These are phyloP conservation scores for Noctua pronuba DNA, from an alignment of 2,888 invertebrate genomes.

Conservation along the genomic window DNA sequence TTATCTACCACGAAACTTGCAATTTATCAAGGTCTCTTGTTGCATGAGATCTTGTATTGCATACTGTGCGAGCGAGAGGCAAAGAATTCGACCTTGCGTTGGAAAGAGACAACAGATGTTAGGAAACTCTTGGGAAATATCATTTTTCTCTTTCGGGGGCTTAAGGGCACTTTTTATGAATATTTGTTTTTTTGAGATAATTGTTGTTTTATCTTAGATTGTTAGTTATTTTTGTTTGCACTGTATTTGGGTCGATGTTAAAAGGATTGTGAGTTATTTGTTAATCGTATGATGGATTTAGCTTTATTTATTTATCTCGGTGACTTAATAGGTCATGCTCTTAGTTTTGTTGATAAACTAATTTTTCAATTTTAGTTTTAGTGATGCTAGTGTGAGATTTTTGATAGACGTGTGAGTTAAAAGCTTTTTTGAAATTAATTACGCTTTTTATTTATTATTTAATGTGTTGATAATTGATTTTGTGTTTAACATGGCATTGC, in stretches of 20 bases:
- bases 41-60: constrained; percentile 89
- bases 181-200: constrained; percentile 80
- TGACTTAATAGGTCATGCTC: constrained; percentile 61
- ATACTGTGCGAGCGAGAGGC: constrained; percentile 86
- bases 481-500: constrained; percentile 8
- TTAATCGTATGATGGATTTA: constrained; percentile 48
- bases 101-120: constrained; percentile 84
- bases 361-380: constrained; percentile 24
- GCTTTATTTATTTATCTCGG: constrained; percentile 59
- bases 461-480: background rate
- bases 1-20: constrained; percentile 90
- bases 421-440: constrained; percentile 23
- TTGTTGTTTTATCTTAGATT: constrained; percentile 68
- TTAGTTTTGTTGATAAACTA: constrained; percentile 53
- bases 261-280: constrained; percentile 70
- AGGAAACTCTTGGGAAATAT: constrained; percentile 90
- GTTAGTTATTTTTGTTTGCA: constrained; percentile 76
- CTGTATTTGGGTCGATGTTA: constrained; percentile 82
- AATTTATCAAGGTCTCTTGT: constrained; percentile 89
- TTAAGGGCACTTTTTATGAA: constrained; percentile 88
- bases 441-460: background rate
- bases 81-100: constrained; percentile 82
- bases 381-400: constrained; percentile 8
- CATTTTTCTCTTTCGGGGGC: constrained; percentile 87
- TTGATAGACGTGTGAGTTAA: constrained; percentile 4